Evolutionary conservation across 2,888 invertebrate genomes (phyloP), one percentile per base, ranked within the genome.

Genomic region (Oeneis ivallda): DNA sequence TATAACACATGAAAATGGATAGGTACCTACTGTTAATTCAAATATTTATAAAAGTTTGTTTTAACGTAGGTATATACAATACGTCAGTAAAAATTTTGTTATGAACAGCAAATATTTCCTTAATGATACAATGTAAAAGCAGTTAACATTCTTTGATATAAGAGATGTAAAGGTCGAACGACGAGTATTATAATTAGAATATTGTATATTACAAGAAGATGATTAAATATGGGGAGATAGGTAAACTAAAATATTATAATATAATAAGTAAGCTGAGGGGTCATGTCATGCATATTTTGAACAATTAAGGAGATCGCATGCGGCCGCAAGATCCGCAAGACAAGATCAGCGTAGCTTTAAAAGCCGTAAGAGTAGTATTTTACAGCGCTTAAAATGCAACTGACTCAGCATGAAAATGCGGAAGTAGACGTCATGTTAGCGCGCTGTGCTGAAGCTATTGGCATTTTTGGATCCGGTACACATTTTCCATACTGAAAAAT

Each of bases 281-380:
- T 81, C 79, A 80, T 56, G 10, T 70, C 86, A 87, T 87, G 86
- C 89, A 83, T 79, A 50, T 10, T 19, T 75, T 74, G 78, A 77
- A 80, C 70, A 75, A 76, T 77, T 69, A 78, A 68, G 75, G 74
- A 9, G 17, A 47, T 47, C 47, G 47, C 47, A 47, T 47, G 8
- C 5, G 6, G 17, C 17, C 9, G 9, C 8, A 17, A 47, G 10
- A 17, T 17, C 9, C 17, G 9, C 17, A 47, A 45, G 15, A 45
- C 45, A 45, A 2, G 15, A 45, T n/a, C 8, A 2, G 15, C 45
- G 15, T 7, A 8, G 15, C 15, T 26, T 26, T 26, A 4, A 37
- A 34, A 37, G 37, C 15, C 17, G 47, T 2, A 17, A 47, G 17
- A 17, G 3, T 7, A 3, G 3, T 15, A 47, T 47, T 47, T 47